phyloP scores from a whole-genome alignment of 2,797 vertebrate species.

The Cephalopachus bancanus region DNA sequence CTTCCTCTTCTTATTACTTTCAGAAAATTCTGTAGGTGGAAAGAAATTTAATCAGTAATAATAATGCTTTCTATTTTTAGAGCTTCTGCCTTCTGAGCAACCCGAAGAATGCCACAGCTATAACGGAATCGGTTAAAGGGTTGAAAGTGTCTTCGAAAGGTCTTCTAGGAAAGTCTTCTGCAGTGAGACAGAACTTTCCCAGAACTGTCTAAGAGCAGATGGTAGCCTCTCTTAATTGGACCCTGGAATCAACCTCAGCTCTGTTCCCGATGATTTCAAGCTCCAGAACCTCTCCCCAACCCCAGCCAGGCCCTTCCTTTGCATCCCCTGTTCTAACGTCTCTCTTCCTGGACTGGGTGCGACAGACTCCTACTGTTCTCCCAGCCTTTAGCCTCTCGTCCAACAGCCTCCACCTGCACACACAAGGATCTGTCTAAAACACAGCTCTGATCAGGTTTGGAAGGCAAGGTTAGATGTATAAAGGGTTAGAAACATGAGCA shows the following conservation, averaged over 20 bases:
- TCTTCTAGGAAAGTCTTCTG: conserved; percentile 70
- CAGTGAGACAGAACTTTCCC: conserved; percentile 37
- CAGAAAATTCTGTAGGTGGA: conserved; percentile 83
- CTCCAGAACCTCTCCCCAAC: neutral
- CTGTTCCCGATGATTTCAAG: accelerated
- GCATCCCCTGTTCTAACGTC: neutral
- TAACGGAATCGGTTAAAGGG: conserved; percentile 26
- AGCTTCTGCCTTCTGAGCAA: conserved; percentile 77
- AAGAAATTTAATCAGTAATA: conserved; percentile 81
- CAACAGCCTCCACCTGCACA: neutral
- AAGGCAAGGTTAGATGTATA: neutral
- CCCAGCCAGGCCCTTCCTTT: neutral
- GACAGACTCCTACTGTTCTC: neutral
- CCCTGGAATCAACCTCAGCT: neutral
- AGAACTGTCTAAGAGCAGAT: neutral
- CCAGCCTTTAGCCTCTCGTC: neutral
- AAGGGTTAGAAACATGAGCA: neutral
- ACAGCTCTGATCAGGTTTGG: neutral
- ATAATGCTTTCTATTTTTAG: conserved; percentile 84
- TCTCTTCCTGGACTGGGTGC: neutral
- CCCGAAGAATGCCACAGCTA: conserved; percentile 53
- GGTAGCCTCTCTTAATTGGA: neutral
- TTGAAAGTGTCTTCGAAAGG: conserved; percentile 77
- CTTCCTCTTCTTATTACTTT: conserved; percentile 79
- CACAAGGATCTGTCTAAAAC: neutral